Evolutionary conservation across 2,797 vertebrate genomes (phyloP).

Genomic region (Sebastes diaconus): DNA sequence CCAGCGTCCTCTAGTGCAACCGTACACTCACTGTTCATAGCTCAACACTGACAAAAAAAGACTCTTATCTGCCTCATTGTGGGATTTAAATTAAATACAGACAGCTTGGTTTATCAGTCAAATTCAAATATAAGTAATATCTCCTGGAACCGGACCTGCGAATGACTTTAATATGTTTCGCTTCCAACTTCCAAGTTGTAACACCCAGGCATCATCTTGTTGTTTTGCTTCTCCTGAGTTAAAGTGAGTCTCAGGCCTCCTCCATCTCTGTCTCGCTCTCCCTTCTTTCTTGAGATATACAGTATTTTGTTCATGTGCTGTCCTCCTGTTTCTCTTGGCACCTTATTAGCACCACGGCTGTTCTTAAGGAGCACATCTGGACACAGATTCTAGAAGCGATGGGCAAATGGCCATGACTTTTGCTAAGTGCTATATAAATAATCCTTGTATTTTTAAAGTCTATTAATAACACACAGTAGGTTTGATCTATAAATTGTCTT

Average conservation of each 20-base stretch:
- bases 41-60: not conserved
- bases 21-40: not conserved
- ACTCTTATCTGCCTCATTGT: not conserved
- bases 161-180: not conserved
- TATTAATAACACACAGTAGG: slow-evolving; percentile 24
- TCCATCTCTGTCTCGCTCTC: slow-evolving; percentile 22
- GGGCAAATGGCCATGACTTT: slow-evolving; percentile 61
- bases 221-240: slow-evolving; percentile 5
- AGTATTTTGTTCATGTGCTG: slow-evolving; percentile 65
- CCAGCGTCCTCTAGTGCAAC: not conserved
- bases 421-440: slow-evolving; percentile 67
- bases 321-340: slow-evolving; percentile 77
- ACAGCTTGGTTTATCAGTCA: not conserved
- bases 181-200: not conserved
- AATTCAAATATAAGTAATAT: not conserved
- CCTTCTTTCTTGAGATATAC: slow-evolving; percentile 35
- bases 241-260: slow-evolving; percentile 17
- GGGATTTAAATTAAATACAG: not conserved
- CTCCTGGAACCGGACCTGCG: not conserved
- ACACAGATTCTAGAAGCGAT: slow-evolving; percentile 50
- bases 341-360: slow-evolving; percentile 73
- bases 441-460: slow-evolving; percentile 37
- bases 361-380: slow-evolving; percentile 70
- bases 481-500: slow-evolving; percentile 33
- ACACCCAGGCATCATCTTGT: not conserved